Conservation (phyloP, 2,888 invertebrate species). For the Ophion obscuratus region DNA sequence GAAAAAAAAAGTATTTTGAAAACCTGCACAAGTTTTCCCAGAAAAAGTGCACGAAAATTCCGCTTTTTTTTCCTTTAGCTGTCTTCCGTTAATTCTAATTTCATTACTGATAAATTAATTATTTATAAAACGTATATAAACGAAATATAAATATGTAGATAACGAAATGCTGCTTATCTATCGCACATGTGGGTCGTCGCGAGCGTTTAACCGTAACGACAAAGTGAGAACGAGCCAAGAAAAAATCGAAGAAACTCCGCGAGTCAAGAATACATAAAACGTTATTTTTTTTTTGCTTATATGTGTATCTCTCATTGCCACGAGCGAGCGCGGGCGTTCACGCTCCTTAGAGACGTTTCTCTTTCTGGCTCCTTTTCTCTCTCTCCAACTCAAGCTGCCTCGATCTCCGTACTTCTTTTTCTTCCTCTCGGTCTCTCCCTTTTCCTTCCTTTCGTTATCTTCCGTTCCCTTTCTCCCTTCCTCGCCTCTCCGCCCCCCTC, state of each 20-base stretch:
- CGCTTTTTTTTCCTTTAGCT: too few species aligned
- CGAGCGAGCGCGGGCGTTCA: constrained; percentile 39
- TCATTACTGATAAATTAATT: too few species aligned
- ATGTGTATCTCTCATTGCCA: constrained; percentile 51
- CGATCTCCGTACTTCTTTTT: neutral
- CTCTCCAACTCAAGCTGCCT: neutral
- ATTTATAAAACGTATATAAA: too few species aligned
- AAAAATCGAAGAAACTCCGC: constrained; percentile 20
- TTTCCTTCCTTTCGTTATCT: constrained; percentile 8
- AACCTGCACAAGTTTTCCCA: too few species aligned
- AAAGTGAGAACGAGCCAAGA: constrained; percentile 19
- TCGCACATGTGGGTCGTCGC: constrained; percentile 44
- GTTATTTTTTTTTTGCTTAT: constrained; percentile 43
- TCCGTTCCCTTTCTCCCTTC: neutral
- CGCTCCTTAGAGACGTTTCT: constrained; percentile 28
- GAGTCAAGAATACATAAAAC: constrained; percentile 7
- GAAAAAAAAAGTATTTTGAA: too few species aligned
- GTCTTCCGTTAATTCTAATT: too few species aligned
- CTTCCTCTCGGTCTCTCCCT: neutral
- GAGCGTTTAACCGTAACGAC: constrained; percentile 57
- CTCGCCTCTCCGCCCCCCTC: neutral
- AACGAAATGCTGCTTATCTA: constrained; percentile 34
- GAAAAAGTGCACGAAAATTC: too few species aligned
- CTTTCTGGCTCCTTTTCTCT: neutral
- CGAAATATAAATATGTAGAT: constrained; percentile 6